Base-by-base conservation (phyloP, 2,888 invertebrate genomes). In the Archips crataeganus region DNA sequence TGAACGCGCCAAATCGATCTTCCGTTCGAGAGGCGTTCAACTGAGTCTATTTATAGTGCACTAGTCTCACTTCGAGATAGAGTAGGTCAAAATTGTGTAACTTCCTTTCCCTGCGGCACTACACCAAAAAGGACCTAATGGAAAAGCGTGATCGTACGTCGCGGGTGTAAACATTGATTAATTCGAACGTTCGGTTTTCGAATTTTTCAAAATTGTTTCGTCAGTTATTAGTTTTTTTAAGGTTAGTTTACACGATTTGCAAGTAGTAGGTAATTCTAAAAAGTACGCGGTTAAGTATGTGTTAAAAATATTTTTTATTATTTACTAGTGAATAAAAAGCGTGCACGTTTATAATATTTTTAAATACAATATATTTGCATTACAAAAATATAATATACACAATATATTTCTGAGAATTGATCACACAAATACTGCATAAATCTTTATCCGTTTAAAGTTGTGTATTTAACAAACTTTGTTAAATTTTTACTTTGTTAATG, bases 141-240 rank as follows among this genome's bases (percentile, higher is more conserved):
- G 85, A 84, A 85, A 83, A 85, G 75, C 82, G 85, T 84, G 83
- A 82, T 85, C 80, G 80, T 77, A 81, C 78, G 79, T 77, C 79
- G 79, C 74, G 68, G 72, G 76, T 51, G 84, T 80, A 83, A 83
- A 85, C 81, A 82, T 79, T 81, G 82, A 81, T 82, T 81, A 80
- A 81, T 81, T 80, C 79, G 36, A 70, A 73, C 66, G 77, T 78
- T 72, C 75, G 65, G 65, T 63, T 75, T 68, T 57, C 45, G 61
- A 61, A 51, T 74, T 76, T 72, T 73, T 74, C 39, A 51, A 69
- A 69, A 71, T 47, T 32, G 36, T 63, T 70, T 47, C 63, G 42
- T 57, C 69, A 57, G 15, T 4, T 63, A 42, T 60, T 66, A 4
- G 57, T n/a, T 36, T 49, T 49, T n/a, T 49, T 49, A 5, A n/a